phyloP scores from a whole-genome alignment of 2,113 vertebrate genomes.

The Petaurus breviceps region DNA sequence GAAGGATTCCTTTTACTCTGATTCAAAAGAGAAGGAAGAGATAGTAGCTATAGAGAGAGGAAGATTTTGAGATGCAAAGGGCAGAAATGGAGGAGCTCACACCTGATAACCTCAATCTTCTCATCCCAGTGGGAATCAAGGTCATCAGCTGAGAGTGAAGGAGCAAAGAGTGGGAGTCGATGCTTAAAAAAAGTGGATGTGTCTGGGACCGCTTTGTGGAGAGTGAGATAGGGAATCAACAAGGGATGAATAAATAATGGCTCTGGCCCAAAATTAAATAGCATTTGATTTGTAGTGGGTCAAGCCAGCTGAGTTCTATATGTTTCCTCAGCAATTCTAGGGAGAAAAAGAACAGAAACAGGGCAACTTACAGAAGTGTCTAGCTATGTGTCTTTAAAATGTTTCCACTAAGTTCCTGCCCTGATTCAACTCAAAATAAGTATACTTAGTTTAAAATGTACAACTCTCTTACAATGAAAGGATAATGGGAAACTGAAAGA shows the following conservation, averaged over 20 bases:
- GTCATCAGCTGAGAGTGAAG: not conserved
- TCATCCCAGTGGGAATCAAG: not conserved
- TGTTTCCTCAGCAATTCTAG: not conserved
- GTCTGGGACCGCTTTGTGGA: not conserved
- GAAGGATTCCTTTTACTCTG: not conserved
- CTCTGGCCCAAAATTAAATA: not conserved
- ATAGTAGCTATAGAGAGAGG: not conserved
- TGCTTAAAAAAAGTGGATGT: not conserved
- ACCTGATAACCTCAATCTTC: not conserved
- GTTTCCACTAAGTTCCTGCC: not conserved
- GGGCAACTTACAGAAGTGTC: not conserved
- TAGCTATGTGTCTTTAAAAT: not conserved
- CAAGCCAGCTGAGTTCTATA: not conserved
- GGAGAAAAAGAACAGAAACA: not conserved
- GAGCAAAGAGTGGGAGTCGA: not conserved
- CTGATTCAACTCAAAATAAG: not conserved
- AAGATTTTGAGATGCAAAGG: not conserved
- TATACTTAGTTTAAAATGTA: not conserved
- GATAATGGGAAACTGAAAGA: not conserved
- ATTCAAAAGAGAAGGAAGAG: not conserved
- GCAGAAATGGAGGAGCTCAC: not conserved
- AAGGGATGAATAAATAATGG: not conserved
- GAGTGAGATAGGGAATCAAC: not conserved
- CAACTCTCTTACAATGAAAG: not conserved
- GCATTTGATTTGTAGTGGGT: not conserved